These are phyloP conservation scores for Agriopis aurantiaria DNA, from an alignment of 2,888 invertebrate species.

Conservation along the genomic window DNA sequence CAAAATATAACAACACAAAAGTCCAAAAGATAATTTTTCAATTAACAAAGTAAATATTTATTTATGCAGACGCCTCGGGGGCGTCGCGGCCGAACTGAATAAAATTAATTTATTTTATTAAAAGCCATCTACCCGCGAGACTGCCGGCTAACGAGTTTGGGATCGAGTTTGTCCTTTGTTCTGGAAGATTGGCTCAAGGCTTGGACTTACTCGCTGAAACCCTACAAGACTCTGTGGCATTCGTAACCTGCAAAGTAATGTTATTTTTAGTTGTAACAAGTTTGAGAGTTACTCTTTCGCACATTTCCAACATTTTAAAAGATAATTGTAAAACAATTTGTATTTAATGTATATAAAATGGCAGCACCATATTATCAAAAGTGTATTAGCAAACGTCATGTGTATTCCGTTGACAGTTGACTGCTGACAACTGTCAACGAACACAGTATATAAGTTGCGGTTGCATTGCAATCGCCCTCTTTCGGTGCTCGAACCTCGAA, in stretches of 20 bases:
- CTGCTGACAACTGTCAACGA: no score
- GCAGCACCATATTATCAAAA: no score
- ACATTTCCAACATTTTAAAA: no score
- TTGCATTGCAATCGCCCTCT: no score
- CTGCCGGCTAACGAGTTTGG: conserved; percentile 38
- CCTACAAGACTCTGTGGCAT: not conserved
- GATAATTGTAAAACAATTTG: no score
- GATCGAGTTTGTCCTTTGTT: conserved; percentile 46
- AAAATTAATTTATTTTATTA: conserved; percentile 48
- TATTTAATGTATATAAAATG: no score
- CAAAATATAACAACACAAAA: conserved; percentile 22
- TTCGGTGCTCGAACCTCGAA: no score
- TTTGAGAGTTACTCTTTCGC: no score
- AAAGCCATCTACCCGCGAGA: conserved; percentile 40
- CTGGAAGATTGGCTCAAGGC: conserved; percentile 24
- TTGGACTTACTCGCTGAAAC: not conserved
- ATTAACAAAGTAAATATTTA: conserved; percentile 48
- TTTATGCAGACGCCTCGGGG: conserved; percentile 41
- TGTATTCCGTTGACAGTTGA: no score
- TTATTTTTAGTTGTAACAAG: not conserved
- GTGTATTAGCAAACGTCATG: no score
- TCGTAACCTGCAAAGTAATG: no score
- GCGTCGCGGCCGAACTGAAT: conserved; percentile 42
- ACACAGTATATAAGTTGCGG: no score
- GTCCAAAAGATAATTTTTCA: conserved; percentile 44